Conservation (phyloP, 2,888 invertebrate species). For the Tyria jacobaeae region DNA sequence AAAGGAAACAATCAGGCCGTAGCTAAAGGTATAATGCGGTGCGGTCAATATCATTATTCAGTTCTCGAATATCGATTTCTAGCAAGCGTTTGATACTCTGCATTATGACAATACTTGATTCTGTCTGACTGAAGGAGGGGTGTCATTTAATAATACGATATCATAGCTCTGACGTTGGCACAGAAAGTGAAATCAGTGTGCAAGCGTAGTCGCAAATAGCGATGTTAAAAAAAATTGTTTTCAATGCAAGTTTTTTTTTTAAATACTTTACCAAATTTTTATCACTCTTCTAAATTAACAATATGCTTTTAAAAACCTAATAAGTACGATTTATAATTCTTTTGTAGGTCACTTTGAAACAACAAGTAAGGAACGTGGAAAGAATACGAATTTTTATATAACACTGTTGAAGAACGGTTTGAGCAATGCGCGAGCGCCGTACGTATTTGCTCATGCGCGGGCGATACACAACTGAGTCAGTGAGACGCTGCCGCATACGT, state of each 20-base stretch:
- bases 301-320: slow-evolving; percentile 46
- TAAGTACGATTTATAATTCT: slow-evolving; percentile 27
- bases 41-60: slow-evolving; percentile 45
- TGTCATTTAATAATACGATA: slow-evolving; percentile 46
- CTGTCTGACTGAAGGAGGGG: slow-evolving; percentile 36
- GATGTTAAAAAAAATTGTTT: slow-evolving; percentile 44
- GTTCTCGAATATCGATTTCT: slow-evolving; percentile 49
- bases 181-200: slow-evolving; percentile 75
- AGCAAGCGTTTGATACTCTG: slow-evolving; percentile 42
- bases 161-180: slow-evolving; percentile 51
- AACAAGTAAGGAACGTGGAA: slow-evolving; percentile 43
- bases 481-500: slow-evolving; percentile 45
- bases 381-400: slow-evolving; percentile 65
- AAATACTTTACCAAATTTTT: slow-evolving; percentile 55
- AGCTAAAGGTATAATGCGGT: slow-evolving; percentile 52
- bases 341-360: slow-evolving; percentile 45
- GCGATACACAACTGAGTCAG: slow-evolving; percentile 66
- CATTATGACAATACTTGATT: slow-evolving; percentile 30
- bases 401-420: slow-evolving; percentile 59
- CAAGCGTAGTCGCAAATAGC: slow-evolving; percentile 49
- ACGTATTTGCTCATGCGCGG: slow-evolving; percentile 65
- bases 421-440: slow-evolving; percentile 43
- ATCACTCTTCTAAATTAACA: slow-evolving; percentile 50
- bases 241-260: slow-evolving; percentile 50
- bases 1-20: slow-evolving; percentile 60